Conservation (phyloP, 37 sponge, comb jelly and placozoan species). For the Cladorhizidae sp. region DNA sequence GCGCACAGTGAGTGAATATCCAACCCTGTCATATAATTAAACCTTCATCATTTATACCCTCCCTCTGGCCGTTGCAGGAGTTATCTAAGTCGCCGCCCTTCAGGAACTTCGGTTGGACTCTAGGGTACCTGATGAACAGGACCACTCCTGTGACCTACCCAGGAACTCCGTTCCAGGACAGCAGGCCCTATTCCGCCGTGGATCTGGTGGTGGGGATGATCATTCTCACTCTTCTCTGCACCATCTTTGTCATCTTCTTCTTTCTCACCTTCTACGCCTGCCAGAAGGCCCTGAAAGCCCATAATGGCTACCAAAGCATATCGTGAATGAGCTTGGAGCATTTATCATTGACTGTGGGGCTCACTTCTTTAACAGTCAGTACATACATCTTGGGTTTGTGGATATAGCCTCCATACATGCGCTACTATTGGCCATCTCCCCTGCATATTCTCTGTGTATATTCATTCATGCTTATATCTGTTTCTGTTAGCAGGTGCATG, state of each 20-base stretch:
- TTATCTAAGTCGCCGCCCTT: constrained; percentile 6
- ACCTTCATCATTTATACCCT: too few relatives aligned
- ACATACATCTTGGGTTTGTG: background rate
- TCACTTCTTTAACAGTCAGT: background rate
- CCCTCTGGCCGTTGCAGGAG: too few relatives aligned
- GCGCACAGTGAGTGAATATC: too few relatives aligned
- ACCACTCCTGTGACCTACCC: constrained; percentile 6
- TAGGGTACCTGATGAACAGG: constrained; percentile 66
- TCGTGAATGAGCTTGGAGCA: background rate
- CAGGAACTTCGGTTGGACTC: constrained; percentile 62
- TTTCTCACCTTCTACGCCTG: constrained; percentile 57
- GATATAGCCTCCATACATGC: too few relatives aligned
- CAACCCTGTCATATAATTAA: too few relatives aligned
- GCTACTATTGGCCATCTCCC: too few relatives aligned
- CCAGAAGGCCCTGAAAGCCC: constrained; percentile 11
- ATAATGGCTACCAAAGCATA: constrained; percentile 52
- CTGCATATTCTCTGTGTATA: too few relatives aligned
- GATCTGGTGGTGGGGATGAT: constrained; percentile 68
- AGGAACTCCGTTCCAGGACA: background rate
- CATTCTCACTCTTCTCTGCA: constrained; percentile 52
- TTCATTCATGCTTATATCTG: too few relatives aligned
- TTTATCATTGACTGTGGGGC: background rate
- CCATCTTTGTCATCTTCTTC: constrained; percentile 66
- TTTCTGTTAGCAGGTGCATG: too few relatives aligned
- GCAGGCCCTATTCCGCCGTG: constrained; percentile 23